Percentiles rank a stretch among this genome's conserved stretches.
Evolutionary conservation across 2,888 invertebrate genomes (phyloP).

Genomic region (Psylliodes chrysocephalus): DNA sequence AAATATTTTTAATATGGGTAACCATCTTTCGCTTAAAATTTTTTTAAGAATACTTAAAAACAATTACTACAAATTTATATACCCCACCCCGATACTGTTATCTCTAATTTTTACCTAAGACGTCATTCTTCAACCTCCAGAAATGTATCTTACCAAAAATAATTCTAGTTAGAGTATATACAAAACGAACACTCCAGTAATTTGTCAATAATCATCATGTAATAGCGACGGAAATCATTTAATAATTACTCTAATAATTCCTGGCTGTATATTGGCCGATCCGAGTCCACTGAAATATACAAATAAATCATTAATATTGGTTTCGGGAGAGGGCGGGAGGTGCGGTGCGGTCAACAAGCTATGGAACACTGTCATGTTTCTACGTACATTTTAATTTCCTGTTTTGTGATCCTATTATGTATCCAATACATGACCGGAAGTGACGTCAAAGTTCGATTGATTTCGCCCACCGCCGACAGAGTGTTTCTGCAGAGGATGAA

Average conservation of each 20-base stretch:
- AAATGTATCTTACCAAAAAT: too few relatives aligned
- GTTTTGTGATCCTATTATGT: constrained; percentile 61
- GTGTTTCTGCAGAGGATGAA: constrained; percentile 53
- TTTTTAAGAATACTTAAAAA: too few relatives aligned
- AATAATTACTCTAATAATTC: constrained; percentile 11
- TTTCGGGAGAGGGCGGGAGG: too few relatives aligned
- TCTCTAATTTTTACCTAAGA: too few relatives aligned
- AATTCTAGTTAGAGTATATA: too few relatives aligned
- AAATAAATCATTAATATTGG: constrained; percentile 44
- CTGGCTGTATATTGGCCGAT: background rate
- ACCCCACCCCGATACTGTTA: too few relatives aligned
- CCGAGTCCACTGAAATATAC: constrained; percentile 11
- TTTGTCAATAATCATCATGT: constrained; percentile 6
- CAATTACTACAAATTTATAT: too few relatives aligned
- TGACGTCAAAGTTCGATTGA: constrained; percentile 60
- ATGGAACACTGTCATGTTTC: constrained; percentile 50
- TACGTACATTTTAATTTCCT: constrained; percentile 64
- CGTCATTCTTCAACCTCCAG: too few relatives aligned
- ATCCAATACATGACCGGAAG: constrained; percentile 55
- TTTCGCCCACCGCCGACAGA: constrained; percentile 58
- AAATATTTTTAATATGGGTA: too few relatives aligned
- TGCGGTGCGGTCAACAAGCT: too few relatives aligned
- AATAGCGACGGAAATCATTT: constrained; percentile 9
- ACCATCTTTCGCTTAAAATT: too few relatives aligned
- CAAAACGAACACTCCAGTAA: background rate